phyloP scores from a whole-genome alignment of 2,888 invertebrate genomes.

The Acleris sparsana region DNA sequence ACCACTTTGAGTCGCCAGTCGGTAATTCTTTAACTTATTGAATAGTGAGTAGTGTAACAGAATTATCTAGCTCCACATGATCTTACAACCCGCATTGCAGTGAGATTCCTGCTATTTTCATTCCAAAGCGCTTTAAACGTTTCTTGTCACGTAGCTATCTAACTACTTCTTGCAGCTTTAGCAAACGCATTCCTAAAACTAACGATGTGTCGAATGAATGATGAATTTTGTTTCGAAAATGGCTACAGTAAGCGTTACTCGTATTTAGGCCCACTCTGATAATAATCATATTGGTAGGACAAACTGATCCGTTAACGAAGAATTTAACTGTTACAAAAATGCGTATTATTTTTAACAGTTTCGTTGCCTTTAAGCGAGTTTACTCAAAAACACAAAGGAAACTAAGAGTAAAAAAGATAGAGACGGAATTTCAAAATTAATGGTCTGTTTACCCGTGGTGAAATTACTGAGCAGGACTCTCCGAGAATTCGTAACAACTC shows the following conservation, averaged over 20 bases:
- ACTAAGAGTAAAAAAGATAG: neutral
- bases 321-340: neutral
- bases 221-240: no score
- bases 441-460: constrained; percentile 16
- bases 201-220: no score
- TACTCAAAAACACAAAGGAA: neutral
- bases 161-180: neutral
- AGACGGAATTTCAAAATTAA: neutral
- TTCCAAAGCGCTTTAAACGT: no score
- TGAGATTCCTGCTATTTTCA: no score
- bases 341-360: neutral
- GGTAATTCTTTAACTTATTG: no score
- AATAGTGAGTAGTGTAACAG: no score
- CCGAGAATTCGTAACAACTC: constrained; percentile 50
- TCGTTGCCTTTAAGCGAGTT: neutral
- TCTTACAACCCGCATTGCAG: no score
- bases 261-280: neutral
- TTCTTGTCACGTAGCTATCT: neutral
- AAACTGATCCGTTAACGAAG: neutral
- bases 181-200: no score
- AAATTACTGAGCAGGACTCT: constrained; percentile 45
- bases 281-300: neutral
- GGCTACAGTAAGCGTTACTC: neutral
- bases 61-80: no score
- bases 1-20: no score